A percentile compares a stretch with the other conserved stretches of the same genome.
These are phyloP conservation scores for Empis stercorea DNA, from an alignment of 2,888 invertebrate species.

Conservation along the genomic window DNA sequence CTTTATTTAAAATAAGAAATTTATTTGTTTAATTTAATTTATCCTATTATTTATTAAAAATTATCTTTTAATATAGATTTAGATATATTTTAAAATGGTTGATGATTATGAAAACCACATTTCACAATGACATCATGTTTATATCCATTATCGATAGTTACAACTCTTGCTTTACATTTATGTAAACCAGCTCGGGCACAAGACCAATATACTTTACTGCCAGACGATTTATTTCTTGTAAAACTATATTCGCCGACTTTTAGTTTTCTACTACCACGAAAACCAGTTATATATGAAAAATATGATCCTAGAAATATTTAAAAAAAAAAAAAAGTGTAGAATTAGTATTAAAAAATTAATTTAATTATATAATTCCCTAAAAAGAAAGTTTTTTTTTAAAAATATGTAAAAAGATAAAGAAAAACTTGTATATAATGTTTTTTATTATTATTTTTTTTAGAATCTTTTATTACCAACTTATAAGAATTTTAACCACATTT, in stretches of 20 bases:
- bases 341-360: not conserved
- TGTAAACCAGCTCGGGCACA: conserved; percentile 36
- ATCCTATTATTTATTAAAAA: too few species aligned
- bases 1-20: too few species aligned
- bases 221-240: conserved; percentile 34
- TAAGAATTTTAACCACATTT: too few species aligned
- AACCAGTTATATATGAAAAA: conserved; percentile 34
- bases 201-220: conserved; percentile 35
- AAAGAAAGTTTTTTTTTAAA: too few species aligned
- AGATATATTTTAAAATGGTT: conserved; percentile 30
- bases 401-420: too few species aligned
- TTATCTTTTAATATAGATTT: not conserved
- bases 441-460: too few species aligned
- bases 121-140: conserved; percentile 33
- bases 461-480: too few species aligned
- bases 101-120: conserved; percentile 35
- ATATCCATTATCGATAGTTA: conserved; percentile 28
- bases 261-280: conserved; percentile 35
- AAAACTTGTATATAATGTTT: too few species aligned
- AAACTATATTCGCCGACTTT: conserved; percentile 36
- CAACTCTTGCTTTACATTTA: conserved; percentile 36
- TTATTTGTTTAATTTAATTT: too few species aligned
- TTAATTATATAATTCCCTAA: too few species aligned
- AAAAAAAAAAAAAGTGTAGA: conserved; percentile 7
- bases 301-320: conserved; percentile 15